phyloP scores from a whole-genome alignment of 2,797 vertebrate genomes.

The Sebastes steindachneri region DNA sequence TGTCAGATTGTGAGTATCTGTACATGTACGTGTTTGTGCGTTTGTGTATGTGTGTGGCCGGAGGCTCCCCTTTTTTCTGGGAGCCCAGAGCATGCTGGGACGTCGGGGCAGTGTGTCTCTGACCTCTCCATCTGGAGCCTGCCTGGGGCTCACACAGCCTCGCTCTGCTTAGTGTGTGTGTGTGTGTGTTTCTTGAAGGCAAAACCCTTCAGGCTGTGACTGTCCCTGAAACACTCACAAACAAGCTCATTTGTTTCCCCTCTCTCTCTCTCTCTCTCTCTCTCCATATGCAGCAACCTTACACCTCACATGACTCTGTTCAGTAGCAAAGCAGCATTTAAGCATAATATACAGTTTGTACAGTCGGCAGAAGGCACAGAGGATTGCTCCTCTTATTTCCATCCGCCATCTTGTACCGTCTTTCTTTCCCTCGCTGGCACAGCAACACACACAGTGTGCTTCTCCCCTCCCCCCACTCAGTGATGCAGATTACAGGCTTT shows the following conservation, averaged over 20 bases:
- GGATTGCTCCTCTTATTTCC: slow-evolving; percentile 64
- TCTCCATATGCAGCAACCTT: slow-evolving; percentile 8
- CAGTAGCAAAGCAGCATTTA: slow-evolving; percentile 35
- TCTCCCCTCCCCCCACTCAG: slow-evolving; percentile 69
- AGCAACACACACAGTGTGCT: slow-evolving; percentile 63
- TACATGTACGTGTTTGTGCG: not conserved
- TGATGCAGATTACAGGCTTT: slow-evolving; percentile 84
- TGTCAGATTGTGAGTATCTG: slow-evolving; percentile 36
- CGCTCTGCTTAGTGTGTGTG: slow-evolving; percentile 6
- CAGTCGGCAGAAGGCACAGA: slow-evolving; percentile 59
- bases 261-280: not conserved
- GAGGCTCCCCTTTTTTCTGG: slow-evolving; percentile 80
- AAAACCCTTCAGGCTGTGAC: slow-evolving; percentile 72
- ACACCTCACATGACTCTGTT: slow-evolving; percentile 41
- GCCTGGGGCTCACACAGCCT: not conserved
- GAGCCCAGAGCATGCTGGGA: slow-evolving; percentile 79
- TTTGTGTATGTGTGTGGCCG: slow-evolving; percentile 60
- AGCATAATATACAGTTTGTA: slow-evolving; percentile 54
- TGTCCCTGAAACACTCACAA: slow-evolving; percentile 76
- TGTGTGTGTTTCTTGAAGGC: slow-evolving; percentile 72
- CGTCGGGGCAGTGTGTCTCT: slow-evolving; percentile 78
- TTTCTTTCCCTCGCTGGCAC: slow-evolving; percentile 72
- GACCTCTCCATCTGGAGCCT: slow-evolving; percentile 80
- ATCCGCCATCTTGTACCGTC: slow-evolving; percentile 76
- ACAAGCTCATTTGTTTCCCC: slow-evolving; percentile 58